Evolutionary conservation across 2,888 invertebrate genomes (phyloP), one percentile per base, ranked within the genome.

Genomic region (Bruchidius siliquastri): DNA sequence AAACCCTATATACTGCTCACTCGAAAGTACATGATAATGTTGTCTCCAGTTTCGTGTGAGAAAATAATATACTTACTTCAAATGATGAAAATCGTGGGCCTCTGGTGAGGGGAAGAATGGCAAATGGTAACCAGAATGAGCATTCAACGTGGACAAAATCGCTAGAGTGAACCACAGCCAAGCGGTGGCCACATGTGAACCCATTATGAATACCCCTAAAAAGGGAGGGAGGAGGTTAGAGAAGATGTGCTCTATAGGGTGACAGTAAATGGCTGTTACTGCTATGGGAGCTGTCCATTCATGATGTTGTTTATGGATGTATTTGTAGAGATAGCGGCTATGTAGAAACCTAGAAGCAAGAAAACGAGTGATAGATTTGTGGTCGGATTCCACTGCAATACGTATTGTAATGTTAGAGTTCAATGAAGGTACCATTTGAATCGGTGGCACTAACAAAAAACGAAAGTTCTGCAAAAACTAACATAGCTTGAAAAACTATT

Each of bases 201-300:
- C 92, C 88, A 93, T 90, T 22, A 93, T 82, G 77, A 92, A 89
- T 20, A 92, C 93, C 80, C 95, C 95, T 75, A 94, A 83, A 80
- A 93, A 90, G 2, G 93, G 92, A 22, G 95, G 95, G 74, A 94
- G 79, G 74, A 95, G 84, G 86, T 95, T 95, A 70, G 94, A 93
- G 77, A 94, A 88, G 73, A 94, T 87, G 84, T 95, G 94, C 81
- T 92, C 91, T 69, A 94, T 84, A 0, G 95, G 95, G 86, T 95
- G 94, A 80, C 93, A 93, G 85, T 95, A 95, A 68, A 94, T 88
- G 20, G 94, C 92, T 0, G 94, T 92, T 2, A 95, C 91, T n/a
- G 95, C 93, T 72, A 96, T 91, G 0, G 96, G 95, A 0, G 95
- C 93, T 0, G 93, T 94, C 95, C 95, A 96, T 85, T 96, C 94